These are phyloP conservation scores for Pangasianodon hypophthalmus DNA, from an alignment of 2,113 vertebrate genomes.

Conservation along the genomic window DNA sequence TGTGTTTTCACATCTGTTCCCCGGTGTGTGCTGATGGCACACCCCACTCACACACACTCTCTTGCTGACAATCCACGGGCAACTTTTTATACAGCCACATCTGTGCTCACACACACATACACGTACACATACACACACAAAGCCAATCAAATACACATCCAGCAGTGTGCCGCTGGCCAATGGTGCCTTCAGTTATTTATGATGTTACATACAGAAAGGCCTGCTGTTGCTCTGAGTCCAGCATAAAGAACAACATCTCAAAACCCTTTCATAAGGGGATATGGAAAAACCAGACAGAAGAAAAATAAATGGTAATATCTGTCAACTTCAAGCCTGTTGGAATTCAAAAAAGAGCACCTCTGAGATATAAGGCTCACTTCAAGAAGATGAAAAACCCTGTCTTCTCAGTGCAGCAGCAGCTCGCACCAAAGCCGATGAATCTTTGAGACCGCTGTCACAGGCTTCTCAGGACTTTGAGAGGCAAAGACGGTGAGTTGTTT, in stretches of 20 bases:
- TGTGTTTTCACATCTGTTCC: conserved; percentile 13
- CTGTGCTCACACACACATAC: background rate
- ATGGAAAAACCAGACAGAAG: background rate
- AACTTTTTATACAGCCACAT: conserved; percentile 13
- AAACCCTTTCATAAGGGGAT: conserved; percentile 14
- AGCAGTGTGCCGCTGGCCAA: background rate
- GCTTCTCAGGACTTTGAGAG: conserved; percentile 16
- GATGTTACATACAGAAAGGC: conserved; percentile 21
- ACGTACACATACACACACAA: conserved; percentile 22
- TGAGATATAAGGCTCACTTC: conserved; percentile 19
- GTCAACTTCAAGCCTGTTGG: conserved; percentile 35
- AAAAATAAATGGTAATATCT: conserved; percentile 44
- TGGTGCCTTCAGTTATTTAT: conserved; percentile 29
- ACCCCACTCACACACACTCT: background rate
- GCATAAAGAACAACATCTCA: conserved; percentile 27
- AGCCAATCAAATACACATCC: conserved; percentile 21
- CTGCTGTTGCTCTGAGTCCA: conserved; percentile 1
- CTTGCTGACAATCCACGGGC: background rate
- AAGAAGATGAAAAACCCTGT: conserved; percentile 28
- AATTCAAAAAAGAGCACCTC: conserved; percentile 20
- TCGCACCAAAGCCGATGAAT: background rate
- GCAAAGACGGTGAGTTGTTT: conserved; percentile 18
- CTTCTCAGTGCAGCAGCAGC: background rate
- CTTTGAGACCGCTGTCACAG: conserved; percentile 7
- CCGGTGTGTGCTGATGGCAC: background rate